phyloP scores from a whole-genome alignment of 2,797 vertebrate genomes.

The Anguilla anguilla region DNA sequence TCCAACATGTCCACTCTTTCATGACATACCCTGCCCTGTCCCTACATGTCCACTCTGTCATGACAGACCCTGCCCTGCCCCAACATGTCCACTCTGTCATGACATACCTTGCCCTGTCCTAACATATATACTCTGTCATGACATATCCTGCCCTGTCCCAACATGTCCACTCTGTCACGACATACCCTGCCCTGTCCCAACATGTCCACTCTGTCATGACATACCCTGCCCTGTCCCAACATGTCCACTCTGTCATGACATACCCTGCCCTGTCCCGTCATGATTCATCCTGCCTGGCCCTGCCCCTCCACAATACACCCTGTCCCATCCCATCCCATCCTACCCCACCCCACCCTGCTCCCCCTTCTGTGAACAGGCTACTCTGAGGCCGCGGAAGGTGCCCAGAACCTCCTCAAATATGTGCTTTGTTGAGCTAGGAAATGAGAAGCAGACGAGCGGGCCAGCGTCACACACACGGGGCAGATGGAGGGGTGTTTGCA shows the following conservation, averaged over 20 bases:
- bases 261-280: background rate
- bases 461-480: background rate
- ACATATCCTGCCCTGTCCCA: background rate
- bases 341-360: background rate
- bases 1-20: background rate
- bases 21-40: background rate
- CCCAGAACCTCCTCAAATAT: background rate
- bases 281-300: no score
- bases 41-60: background rate
- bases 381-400: background rate
- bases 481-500: background rate
- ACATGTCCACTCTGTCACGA: background rate
- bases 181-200: slow-evolving; percentile 14
- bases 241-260: background rate
- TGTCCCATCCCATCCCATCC: no score
- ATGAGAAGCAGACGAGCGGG: background rate
- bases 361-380: background rate
- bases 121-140: no score
- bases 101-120: background rate
- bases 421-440: background rate
- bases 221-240: no score
- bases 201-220: background rate
- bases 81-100: background rate
- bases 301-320: no score
- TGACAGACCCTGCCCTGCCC: background rate